A percentile compares a stretch with the other conserved stretches of the same genome.
Evolutionary conservation across 30 jellyfish, hydroid and myxozoan species (phyloP).

Genomic region (Pseudorhiza aurosa): DNA sequence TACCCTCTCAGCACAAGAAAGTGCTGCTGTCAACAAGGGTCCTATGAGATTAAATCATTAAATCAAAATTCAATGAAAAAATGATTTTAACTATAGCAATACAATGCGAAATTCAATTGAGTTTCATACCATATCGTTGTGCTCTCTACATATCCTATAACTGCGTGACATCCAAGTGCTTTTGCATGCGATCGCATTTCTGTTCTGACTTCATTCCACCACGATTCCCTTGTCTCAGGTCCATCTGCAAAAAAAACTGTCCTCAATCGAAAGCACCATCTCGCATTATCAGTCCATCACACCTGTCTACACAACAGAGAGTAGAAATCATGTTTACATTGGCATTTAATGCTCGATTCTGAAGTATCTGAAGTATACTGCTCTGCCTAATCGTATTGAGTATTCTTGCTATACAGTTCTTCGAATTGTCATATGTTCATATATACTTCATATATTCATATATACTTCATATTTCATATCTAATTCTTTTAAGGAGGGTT

Average conservation of each 20-base stretch:
- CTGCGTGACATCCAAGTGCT: conserved; percentile 95
- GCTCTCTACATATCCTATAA: conserved; percentile 82
- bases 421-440: neutral
- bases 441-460: neutral
- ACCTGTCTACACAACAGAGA: too few species aligned
- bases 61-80: too few species aligned
- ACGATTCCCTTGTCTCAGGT: conserved; percentile 79
- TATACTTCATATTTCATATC: too few species aligned
- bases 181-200: conserved; percentile 88
- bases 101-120: too few species aligned
- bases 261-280: too few species aligned
- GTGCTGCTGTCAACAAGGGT: too few species aligned
- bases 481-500: too few species aligned
- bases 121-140: conserved; percentile 81
- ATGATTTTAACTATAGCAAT: too few species aligned
- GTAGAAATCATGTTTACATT: neutral
- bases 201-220: conserved; percentile 94
- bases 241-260: conserved; percentile 59
- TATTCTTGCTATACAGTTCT: neutral
- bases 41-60: too few species aligned
- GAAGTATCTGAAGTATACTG: neutral
- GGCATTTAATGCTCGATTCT: neutral
- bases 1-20: too few species aligned
- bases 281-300: too few species aligned
- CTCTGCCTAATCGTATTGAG: neutral